Base-by-base conservation (phyloP, 2,888 invertebrate species). In the Imbricaverruca yamaguchii region DNA sequence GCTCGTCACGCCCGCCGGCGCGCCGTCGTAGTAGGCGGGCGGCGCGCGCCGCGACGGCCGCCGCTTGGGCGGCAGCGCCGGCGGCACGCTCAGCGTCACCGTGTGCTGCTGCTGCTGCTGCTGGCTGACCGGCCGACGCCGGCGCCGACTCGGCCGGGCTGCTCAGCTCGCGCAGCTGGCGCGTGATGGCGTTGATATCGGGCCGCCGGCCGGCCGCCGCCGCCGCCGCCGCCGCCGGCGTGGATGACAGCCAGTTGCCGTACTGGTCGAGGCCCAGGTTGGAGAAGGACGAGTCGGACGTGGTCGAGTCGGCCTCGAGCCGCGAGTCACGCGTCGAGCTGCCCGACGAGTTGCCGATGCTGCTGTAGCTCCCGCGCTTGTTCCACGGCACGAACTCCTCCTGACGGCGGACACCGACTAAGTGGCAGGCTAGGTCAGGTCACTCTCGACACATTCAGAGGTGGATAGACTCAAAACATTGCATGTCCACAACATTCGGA, bases 21-120 rank as follows among this genome's bases (percentile, higher is more conserved):
- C n/a, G 57, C 57, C 57, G 25, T 79, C 79, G 57, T 79, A 79
- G 57, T 59, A 25, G 56, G 57, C 57, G n/a, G 13, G 79, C 9
- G 79, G 79, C 12, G 79, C 57, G 23, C 57, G 23, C 21, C 56
- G 57, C 23, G 11, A 23, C 23, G 79, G n/a, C 21, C 79, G 57
- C 6, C 79, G 79, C 79, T 79, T 79, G 23, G 79, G 79, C 79
- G 79, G 79, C 79, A 79, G 79, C 23, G 79, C 79, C 23, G 79
- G 79, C n/a, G 79, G 79, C 57, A 79, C 79, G 79, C 57, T 56
- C 79, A 79, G 79, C 25, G 79, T 79, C 23, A 79, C 79, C 23
- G 79, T 59, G 57, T 79, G 79, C 25, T 15, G 59, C 59, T 15
- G 59, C 59, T 15, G 59, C 59, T 15, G 59, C 59, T 59, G 59